Evolutionary conservation across 2,888 invertebrate genomes (phyloP), one percentile per base, ranked within the genome.

Genomic region (Xylota segnis): DNA sequence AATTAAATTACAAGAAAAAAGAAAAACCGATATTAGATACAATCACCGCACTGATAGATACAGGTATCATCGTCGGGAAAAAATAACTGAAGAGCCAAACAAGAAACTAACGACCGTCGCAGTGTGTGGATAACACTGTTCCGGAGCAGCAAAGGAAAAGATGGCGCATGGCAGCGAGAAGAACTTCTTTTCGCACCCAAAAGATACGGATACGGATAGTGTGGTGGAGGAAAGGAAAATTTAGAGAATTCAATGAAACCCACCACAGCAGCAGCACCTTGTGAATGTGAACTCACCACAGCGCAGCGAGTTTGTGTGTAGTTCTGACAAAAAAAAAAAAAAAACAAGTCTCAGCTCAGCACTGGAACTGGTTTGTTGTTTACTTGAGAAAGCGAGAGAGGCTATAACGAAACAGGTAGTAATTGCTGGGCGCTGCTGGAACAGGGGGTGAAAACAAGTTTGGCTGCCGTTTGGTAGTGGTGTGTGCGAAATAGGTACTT

Each of bases 81-180:
- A 74, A 54, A 45, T 45, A 59, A 79, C 84, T 65, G 68, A 83
- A 56, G 47, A 83, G 68, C 58, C 58, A 52, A 58, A 50, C 43
- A 45, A 52, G 68, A 81, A 70, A 84, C 52, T 70, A 76, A 66
- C 79, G 50, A 79, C 70, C 70, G 70, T 50, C 65, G 75, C 61
- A 43, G 81, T 71, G 59, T 71, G 37, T 75, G 58, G 71, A 81
- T 71, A 71, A 52, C 50, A 63, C 76, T 86, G 66, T 66, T 72
- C 68, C 76, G 68, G 71, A 77, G 68, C 16, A 77, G 68, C 16
- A 86, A 82, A 82, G 72, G 72, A 86, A 82, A 86, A 86, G 82
- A 82, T 82, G 86, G 86, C 86, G 86, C 76, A 76, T 72, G 65
- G 32, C 43, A 27, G 59, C 56, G 58, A 79, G 63, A 79, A 81